Base-by-base conservation (phyloP, 2,888 invertebrate species). In the Volucella inanis region DNA sequence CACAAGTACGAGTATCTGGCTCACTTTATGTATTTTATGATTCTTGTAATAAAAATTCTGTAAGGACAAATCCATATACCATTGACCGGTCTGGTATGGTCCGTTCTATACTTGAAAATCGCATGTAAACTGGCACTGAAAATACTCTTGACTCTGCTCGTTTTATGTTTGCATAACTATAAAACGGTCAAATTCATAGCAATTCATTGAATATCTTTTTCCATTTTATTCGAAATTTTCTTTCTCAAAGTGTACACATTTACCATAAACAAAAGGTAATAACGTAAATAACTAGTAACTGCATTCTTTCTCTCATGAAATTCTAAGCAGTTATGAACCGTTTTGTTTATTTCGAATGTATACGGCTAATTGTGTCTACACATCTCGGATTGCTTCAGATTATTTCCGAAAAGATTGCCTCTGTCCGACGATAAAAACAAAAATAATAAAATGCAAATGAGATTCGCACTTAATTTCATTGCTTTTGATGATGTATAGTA, bases 391-490 rank as follows among this genome's bases (percentile, higher is more conserved):
- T 57, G n/a, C 49, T 59, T 12, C 31, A 45, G 31, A 31, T 31
- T 52, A 39, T 8, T 14, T 45, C 22, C 22, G 22, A 22, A 22
- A 22, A 2, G 22, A 22, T 22, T 4, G 22, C 22, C 22, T 31
- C 31, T 31, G 31, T 31, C 6, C 39, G 22, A 71, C 41, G 76
- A 70, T 71, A 76, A 71, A 67, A 61, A 45, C 8, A 14, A 61
- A 62, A 76, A 67, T 43, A 82, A 77, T 82, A 77, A 82, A 82
- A 77, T 72, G 82, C 71, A 82, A 82, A 77, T 77, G 65, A 41
- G 59, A 49, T 11, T 77, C 71, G 76, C 77, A 71, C 77, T 71
- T 77, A 72, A 72, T 67, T 76, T 67, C 61, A 77, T 82, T 72
- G 71, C 77, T 77, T 52, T 68, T 61, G 82, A 82, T 72, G 54